phyloP scores from a whole-genome alignment of 1,140 invertebrate species.

The Drosophila ironensis region DNA sequence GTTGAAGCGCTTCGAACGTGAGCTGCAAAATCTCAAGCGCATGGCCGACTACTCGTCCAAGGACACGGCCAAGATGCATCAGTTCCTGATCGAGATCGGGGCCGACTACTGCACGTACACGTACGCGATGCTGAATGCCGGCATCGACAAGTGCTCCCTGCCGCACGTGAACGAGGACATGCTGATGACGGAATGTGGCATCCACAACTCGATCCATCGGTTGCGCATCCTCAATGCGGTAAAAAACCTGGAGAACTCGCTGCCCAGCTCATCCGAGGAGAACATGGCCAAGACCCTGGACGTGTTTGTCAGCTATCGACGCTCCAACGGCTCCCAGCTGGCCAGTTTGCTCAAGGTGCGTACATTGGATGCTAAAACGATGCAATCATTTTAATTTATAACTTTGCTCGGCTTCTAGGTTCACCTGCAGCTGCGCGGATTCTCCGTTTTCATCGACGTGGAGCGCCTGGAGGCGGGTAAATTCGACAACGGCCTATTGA shows the following conservation, averaged over 20 bases:
- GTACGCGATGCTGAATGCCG: slow-evolving; percentile 97
- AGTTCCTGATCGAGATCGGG: slow-evolving; percentile 93
- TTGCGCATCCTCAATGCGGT: slow-evolving; percentile 94
- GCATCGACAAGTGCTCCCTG: slow-evolving; percentile 94
- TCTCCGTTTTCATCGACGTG: slow-evolving; percentile 97
- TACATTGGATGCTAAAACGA: background rate
- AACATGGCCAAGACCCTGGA: slow-evolving; percentile 94
- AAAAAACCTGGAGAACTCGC: slow-evolving; percentile 87
- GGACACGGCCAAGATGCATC: slow-evolving; percentile 95
- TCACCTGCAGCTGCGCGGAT: slow-evolving; percentile 96
- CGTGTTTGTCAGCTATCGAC: slow-evolving; percentile 98
- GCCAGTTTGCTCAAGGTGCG: slow-evolving; percentile 91
- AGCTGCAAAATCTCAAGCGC: slow-evolving; percentile 96
- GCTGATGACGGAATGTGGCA: slow-evolving; percentile 93
- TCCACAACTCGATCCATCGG: slow-evolving; percentile 97
- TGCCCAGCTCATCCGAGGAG: slow-evolving; percentile 87
- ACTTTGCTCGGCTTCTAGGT: slow-evolving; percentile 83
- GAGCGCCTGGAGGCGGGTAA: slow-evolving; percentile 98
- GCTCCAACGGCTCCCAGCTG: slow-evolving; percentile 98
- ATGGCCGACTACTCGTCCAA: slow-evolving; percentile 98
- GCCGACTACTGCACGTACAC: slow-evolving; percentile 98
- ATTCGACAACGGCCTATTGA: slow-evolving; percentile 98
- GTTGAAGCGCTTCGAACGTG: slow-evolving; percentile 95
- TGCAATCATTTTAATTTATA: background rate
- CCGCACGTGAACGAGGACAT: slow-evolving; percentile 94